phyloP scores from a whole-genome alignment of 2,888 invertebrate genomes.

The Drosophila peninsularis region DNA sequence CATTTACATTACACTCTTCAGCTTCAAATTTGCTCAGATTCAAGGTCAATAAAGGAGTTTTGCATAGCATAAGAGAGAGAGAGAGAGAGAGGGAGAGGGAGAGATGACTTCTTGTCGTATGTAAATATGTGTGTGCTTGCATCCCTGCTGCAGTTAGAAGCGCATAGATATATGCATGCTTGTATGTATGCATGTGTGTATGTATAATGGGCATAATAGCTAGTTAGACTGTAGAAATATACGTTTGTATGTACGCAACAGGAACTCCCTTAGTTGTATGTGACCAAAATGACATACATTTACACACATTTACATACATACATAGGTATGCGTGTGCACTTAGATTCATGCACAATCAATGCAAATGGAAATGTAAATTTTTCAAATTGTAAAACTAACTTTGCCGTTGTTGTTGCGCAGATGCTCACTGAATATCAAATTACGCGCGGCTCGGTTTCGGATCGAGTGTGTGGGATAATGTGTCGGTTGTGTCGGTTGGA shows the following conservation, averaged over 20 bases:
- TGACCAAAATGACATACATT: conserved; percentile 62
- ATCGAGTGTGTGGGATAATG: conserved; percentile 52
- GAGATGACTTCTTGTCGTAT: not conserved
- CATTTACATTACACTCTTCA: not conserved
- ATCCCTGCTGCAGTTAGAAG: not conserved
- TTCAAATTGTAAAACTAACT: conserved; percentile 50
- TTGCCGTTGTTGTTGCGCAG: conserved; percentile 41
- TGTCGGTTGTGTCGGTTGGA: conserved; percentile 53
- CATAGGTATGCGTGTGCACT: conserved; percentile 30
- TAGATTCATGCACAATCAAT: conserved; percentile 81
- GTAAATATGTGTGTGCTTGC: not conserved
- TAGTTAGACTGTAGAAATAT: conserved; percentile 62
- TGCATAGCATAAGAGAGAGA: not conserved
- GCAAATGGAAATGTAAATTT: conserved; percentile 78
- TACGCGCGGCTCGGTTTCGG: conserved; percentile 45
- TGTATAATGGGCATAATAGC: conserved; percentile 48
- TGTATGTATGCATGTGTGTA: conserved; percentile 17
- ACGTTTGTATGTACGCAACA: conserved; percentile 48
- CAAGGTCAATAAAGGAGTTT: conserved; percentile 1
- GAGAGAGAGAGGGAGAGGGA: not conserved
- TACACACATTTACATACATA: not conserved
- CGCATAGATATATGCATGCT: not conserved
- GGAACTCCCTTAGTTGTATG: conserved; percentile 68
- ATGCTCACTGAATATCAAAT: conserved; percentile 78
- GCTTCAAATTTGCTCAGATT: not conserved